phyloP scores from a whole-genome alignment of 2,113 vertebrate species.

The Hylia prasina region DNA sequence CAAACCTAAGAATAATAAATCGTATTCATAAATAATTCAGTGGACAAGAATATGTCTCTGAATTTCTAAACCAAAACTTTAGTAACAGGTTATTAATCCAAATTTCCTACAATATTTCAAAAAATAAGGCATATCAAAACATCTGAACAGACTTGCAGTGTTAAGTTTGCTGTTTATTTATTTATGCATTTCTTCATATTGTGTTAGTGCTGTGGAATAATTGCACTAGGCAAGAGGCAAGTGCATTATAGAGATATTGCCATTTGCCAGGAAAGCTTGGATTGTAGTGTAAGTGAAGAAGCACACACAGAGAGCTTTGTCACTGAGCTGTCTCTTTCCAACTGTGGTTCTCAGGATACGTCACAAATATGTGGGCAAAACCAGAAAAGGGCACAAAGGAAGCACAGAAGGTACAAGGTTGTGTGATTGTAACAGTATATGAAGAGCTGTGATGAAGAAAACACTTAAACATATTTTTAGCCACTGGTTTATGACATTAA shows the following conservation, averaged over 20 bases:
- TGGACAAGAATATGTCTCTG: neutral
- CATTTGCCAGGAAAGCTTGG: neutral
- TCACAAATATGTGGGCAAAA: neutral
- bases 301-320: neutral
- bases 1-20: neutral
- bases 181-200: neutral
- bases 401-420: neutral
- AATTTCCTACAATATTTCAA: neutral
- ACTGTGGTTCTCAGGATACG: fast-evolving
- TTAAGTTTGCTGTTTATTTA: neutral
- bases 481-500: neutral
- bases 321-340: neutral
- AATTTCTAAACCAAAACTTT: neutral
- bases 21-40: neutral
- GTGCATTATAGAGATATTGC: neutral
- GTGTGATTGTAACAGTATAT: neutral
- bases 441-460: neutral
- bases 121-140: neutral
- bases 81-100: neutral
- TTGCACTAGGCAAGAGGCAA: neutral
- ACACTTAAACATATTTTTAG: neutral
- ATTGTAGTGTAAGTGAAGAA: neutral
- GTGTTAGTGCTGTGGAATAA: neutral
- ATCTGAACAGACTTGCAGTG: neutral
- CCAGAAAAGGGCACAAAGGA: neutral